These are phyloP conservation scores for Manis javanica DNA, from an alignment of 2,797 vertebrate species.

Conservation along the genomic window DNA sequence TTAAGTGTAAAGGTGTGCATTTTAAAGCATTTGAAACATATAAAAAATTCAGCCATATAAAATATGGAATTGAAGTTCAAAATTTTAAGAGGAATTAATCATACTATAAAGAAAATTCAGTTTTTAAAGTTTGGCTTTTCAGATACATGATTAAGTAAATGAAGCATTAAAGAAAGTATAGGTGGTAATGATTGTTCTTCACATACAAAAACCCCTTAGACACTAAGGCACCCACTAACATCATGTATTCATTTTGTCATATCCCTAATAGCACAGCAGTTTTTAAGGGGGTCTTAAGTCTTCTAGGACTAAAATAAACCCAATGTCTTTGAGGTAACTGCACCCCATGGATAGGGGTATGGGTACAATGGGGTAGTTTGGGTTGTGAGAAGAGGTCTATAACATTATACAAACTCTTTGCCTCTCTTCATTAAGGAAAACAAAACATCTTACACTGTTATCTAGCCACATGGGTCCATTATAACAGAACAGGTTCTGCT, in stretches of 20 bases:
- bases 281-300: background rate
- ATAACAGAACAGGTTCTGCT: background rate
- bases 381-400: background rate
- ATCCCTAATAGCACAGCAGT: background rate
- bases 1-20: background rate
- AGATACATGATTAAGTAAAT: background rate
- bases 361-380: background rate
- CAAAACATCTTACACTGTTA: background rate
- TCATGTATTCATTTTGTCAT: background rate
- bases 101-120: background rate
- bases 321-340: background rate
- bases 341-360: background rate
- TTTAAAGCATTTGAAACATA: conserved; percentile 23
- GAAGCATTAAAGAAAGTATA: background rate
- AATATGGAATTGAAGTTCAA: background rate
- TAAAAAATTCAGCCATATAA: background rate
- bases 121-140: background rate
- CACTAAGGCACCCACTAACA: background rate
- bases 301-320: conserved; percentile 2
- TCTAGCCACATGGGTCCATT: background rate
- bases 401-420: background rate
- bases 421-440: background rate
- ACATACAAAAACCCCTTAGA: background rate
- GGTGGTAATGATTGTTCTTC: background rate
- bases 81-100: background rate